Base-by-base conservation (phyloP, 2,113 vertebrate species). In the Salvator merianae region DNA sequence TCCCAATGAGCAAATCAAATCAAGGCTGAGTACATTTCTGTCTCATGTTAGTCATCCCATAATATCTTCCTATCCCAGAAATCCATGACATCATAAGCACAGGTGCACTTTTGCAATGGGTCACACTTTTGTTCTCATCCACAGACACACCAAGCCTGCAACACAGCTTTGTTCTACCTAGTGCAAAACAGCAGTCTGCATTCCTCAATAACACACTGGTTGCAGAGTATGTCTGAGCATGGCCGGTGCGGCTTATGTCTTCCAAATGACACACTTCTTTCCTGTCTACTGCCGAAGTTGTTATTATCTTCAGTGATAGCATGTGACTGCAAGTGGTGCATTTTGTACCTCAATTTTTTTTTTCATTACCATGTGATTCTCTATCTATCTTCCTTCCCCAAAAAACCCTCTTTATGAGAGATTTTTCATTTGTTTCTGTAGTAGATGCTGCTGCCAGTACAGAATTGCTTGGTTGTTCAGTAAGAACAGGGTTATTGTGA, bases 171-270 rank as follows among this genome's bases (percentile, higher is more conserved):
- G 40, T 30, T 47, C 5, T 71, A 43, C 13, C 82, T 53, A 50
- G n/a, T 50, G 5, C 32, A 81, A n/a, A 79, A 82, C 1, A 30
- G 59, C 40, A 83, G 40, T n/a, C 68, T 20, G 55, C 34, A 82
- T 82, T 71, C 75, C 32, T 77, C 80, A 65, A 16, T 38, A 73
- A 83, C 55, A 78, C 28, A 83, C 30, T 63, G 65, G 16, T 80
- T 30, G 88, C 83, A 82, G 71, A 74, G 34, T 76, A 55, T 76
- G 84, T 90, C 81, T 73, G 84, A 88, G 86, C 66, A 76, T 83
- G 69, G 65, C 77, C 0, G 59, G 55, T 72, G 18, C 47, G 30
- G 47, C 20, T 70, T 43, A 62, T 63, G 5, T 20, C 43, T 78
- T 86, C 34, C 78, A 85, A 66, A 75, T 18, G 18, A 9, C 24